Base-by-base conservation (phyloP, 2,797 vertebrate genomes). In the Malacoctenus gilli region DNA sequence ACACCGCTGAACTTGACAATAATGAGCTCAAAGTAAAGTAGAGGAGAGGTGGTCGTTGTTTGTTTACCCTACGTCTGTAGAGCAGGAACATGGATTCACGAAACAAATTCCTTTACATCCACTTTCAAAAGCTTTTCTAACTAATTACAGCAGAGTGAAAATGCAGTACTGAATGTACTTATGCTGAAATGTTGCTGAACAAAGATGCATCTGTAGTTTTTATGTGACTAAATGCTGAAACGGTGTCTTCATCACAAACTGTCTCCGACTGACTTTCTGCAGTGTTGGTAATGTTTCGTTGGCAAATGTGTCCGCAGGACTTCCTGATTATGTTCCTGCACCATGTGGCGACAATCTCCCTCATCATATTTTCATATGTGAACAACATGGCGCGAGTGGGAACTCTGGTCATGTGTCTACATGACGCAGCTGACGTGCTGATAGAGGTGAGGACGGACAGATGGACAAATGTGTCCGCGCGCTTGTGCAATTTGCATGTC, bases 361-460 rank as follows among this genome's bases (percentile, higher is more conserved):
- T 99, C 87, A 91, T 99, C 79, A 89, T 87, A 55, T 94, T 96
- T 85, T 99, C 97, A 34, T 99, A 98, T 7, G 91, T 97, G 75
- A 96, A 95, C 88, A 99, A 99, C 87, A 94, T 98, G 96, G 93
- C 90, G 51, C 92, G 96, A 61, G 93, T 95, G 61, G 97, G 96
- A 69, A 94, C 94, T 34, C 88, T 99, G 82, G 91, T 95, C 79
- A 89, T 98, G 72, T 96, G 95, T 85, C 94, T 99, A 70, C 96
- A 99, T 1, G 97, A 99, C 32, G 89, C 82, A 11, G 89, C 94
- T 0, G 97, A 99, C 46, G 83, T 94, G 72, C 79, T 98, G 62
- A 91, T 99, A 87, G 97, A 99, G 97, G 97, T 98, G 89, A 94
- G 90, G 53, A 23, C 9, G 9, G 6, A 6, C 9, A 28, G 25